A percentile compares a stretch with the other conserved stretches of the same genome.
phyloP scores from a whole-genome alignment of 2,888 invertebrate species.

The Papilio demoleus region DNA sequence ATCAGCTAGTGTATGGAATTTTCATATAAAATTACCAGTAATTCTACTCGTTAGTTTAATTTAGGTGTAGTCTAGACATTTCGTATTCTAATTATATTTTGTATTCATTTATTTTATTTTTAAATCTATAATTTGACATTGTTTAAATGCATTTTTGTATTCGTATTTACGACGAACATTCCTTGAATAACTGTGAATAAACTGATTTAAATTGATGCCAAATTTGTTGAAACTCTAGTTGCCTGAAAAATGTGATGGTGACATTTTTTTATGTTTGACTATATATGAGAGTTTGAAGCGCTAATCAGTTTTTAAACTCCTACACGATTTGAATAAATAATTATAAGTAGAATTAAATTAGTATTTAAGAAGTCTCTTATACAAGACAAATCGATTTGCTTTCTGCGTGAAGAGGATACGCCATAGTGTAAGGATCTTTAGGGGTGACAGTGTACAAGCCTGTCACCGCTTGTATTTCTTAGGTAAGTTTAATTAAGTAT shows the following conservation, averaged over 20 bases:
- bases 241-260: constrained; percentile 5
- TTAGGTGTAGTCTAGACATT: constrained; percentile 40
- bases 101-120: constrained; percentile 20
- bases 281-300: constrained; percentile 2
- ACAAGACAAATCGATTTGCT: constrained; percentile 25
- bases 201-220: constrained; percentile 29
- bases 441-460: constrained; percentile 58
- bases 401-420: constrained; percentile 20
- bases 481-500: constrained; percentile 78
- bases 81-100: constrained; percentile 40
- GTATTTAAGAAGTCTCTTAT: constrained; percentile 32
- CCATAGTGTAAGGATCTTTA: constrained; percentile 25
- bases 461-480: constrained; percentile 69
- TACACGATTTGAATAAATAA: constrained; percentile 21
- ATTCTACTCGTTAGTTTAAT: constrained; percentile 33
- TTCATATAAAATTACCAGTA: constrained; percentile 34
- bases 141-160: constrained; percentile 33
- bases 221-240: constrained; percentile 17
- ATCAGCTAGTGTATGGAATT: constrained; percentile 22
- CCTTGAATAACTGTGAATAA: constrained; percentile 15
- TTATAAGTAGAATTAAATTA: constrained; percentile 33
- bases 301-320: constrained; percentile 7
- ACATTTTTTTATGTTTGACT: not conserved
- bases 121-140: constrained; percentile 28
- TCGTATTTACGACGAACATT: constrained; percentile 25